These are phyloP conservation scores for Lasioglossum leucozonium DNA, from an alignment of 2,888 invertebrate genomes.

Conservation along the genomic window DNA sequence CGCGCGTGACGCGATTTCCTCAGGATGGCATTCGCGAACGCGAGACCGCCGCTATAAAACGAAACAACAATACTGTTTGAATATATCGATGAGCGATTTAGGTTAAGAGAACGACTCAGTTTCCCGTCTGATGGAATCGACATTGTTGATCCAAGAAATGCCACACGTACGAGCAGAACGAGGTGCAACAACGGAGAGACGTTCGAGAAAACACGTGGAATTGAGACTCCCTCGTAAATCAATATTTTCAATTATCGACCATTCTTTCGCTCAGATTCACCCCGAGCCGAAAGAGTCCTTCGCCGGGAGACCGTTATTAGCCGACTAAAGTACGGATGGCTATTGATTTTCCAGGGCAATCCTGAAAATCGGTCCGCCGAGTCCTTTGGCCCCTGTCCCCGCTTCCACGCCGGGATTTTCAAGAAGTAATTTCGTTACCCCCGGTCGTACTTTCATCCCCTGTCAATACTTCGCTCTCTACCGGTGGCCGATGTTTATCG, in stretches of 20 bases:
- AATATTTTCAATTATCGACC: slow-evolving; percentile 63
- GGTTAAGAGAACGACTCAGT: slow-evolving; percentile 21
- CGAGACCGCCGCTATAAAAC: neutral
- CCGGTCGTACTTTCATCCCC: slow-evolving; percentile 50
- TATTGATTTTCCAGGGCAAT: slow-evolving; percentile 63
- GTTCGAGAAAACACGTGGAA: neutral
- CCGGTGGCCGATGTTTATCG: slow-evolving; percentile 54
- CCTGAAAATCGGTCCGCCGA: slow-evolving; percentile 61
- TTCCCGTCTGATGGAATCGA: neutral
- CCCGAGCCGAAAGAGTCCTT: slow-evolving; percentile 38
- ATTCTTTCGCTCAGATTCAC: slow-evolving; percentile 42
- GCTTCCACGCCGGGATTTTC: slow-evolving; percentile 55
- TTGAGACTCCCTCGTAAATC: slow-evolving; percentile 43
- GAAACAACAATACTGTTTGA: neutral
- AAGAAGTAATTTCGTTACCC: slow-evolving; percentile 64
- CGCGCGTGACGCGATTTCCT: neutral
- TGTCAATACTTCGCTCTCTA: slow-evolving; percentile 39
- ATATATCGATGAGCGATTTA: neutral
- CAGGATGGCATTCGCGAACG: neutral
- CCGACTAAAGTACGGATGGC: slow-evolving; percentile 44
- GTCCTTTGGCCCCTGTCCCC: slow-evolving; percentile 26
- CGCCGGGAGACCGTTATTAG: slow-evolving; percentile 55
- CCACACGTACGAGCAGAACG: neutral
- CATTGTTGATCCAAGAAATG: slow-evolving; percentile 30
- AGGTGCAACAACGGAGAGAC: slow-evolving; percentile 1